phyloP scores from a whole-genome alignment of 64 coral and sea anemone genomes.

The Actinia tenebrosa region DNA sequence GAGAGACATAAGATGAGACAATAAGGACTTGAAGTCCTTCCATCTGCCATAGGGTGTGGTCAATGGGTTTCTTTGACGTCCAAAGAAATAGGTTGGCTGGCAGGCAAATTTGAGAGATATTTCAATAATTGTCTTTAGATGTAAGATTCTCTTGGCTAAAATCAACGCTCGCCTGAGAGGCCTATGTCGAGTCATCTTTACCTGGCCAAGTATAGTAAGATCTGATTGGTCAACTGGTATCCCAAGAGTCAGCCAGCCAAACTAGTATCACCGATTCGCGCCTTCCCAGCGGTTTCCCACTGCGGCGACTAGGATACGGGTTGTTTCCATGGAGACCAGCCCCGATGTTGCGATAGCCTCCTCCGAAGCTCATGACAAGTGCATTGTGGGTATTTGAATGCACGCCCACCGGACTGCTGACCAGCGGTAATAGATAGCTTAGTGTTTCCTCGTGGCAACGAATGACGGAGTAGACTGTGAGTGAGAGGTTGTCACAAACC shows the following conservation, averaged over 20 bases:
- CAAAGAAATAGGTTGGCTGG: too few relatives aligned
- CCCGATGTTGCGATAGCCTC: slow-evolving; percentile 82
- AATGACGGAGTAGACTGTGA: slow-evolving; percentile 86
- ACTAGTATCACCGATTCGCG: slow-evolving; percentile 69
- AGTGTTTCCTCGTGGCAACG: slow-evolving; percentile 82
- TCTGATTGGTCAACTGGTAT: slow-evolving; percentile 16
- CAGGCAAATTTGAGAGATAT: too few relatives aligned
- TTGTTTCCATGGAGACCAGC: slow-evolving; percentile 69
- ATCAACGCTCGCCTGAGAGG: too few relatives aligned
- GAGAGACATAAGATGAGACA: too few relatives aligned
- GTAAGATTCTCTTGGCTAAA: too few relatives aligned
- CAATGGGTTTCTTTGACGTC: too few relatives aligned
- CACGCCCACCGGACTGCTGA: slow-evolving; percentile 35
- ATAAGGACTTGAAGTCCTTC: too few relatives aligned
- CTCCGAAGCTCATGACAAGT: slow-evolving; percentile 77
- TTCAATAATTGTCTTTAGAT: too few relatives aligned
- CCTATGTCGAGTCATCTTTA: too few relatives aligned
- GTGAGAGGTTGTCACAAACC: slow-evolving; percentile 83
- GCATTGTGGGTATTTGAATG: slow-evolving; percentile 38
- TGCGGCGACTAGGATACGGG: slow-evolving; percentile 72
- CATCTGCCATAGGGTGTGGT: too few relatives aligned
- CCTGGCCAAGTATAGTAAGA: too few relatives aligned
- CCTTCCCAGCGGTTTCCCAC: slow-evolving; percentile 68
- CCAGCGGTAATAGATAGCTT: slow-evolving; percentile 76
- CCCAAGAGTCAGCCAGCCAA: slow-evolving; percentile 82